Conservation (phyloP, 2,888 invertebrate genomes). For the Chrysolina oricalcia region DNA sequence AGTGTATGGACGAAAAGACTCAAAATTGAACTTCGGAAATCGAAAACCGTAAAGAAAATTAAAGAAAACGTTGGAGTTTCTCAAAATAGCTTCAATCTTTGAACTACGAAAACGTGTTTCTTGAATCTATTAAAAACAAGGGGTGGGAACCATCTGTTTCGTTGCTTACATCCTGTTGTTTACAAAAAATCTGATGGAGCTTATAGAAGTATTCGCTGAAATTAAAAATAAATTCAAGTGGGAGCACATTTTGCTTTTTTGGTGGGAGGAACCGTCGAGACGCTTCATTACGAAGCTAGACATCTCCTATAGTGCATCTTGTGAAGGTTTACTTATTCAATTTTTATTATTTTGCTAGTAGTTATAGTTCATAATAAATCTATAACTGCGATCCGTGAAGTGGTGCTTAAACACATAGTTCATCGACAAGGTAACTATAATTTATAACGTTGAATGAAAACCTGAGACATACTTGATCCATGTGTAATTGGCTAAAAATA, state of each 20-base stretch:
- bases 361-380: background rate
- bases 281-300: conserved; percentile 41
- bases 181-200: conserved; percentile 4
- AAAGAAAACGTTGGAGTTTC: no score
- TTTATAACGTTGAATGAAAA: conserved; percentile 9
- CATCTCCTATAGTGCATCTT: conserved; percentile 40
- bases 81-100: no score
- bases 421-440: conserved; percentile 10
- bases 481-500: conserved; percentile 53
- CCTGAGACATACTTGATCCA: conserved; percentile 39
- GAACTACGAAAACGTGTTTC: background rate
- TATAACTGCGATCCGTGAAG: background rate
- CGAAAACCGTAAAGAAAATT: no score
- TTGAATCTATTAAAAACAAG: background rate
- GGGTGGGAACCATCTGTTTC: background rate
- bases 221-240: conserved; percentile 38
- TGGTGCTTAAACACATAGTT: background rate
- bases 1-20: no score
- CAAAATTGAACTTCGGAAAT: no score
- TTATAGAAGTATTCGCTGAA: conserved; percentile 16
- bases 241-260: conserved; percentile 37
- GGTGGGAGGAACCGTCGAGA: conserved; percentile 43
- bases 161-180: background rate
- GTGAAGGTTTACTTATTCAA: conserved; percentile 35
- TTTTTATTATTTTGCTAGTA: conserved; percentile 31